Percentiles rank a stretch among this genome's conserved stretches.
These are phyloP conservation scores for Chionoecetes opilio DNA, from an alignment of 1,140 invertebrate genomes.

Conservation along the genomic window DNA sequence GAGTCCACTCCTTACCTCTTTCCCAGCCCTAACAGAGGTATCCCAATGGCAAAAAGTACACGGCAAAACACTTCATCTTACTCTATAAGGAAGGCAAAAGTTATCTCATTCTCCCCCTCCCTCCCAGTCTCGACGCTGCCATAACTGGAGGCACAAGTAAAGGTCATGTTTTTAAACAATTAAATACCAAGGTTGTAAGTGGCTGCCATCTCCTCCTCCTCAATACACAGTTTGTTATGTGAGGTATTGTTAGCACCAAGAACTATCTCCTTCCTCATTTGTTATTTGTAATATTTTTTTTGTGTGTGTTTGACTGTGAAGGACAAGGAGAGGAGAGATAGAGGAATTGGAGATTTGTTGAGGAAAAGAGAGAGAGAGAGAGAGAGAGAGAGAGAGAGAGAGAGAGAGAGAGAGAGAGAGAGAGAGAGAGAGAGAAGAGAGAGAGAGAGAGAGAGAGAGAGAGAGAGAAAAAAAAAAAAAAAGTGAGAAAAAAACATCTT, in stretches of 20 bases:
- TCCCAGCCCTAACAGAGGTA: too few relatives aligned
- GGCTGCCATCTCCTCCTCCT: not conserved
- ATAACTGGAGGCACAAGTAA: not conserved
- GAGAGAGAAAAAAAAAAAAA: not conserved
- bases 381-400: slow-evolving; percentile 42
- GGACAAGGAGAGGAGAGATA: not conserved
- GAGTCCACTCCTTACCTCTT: too few relatives aligned
- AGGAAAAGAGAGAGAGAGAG: slow-evolving; percentile 15
- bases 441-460: too few relatives aligned
- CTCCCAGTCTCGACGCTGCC: too few relatives aligned
- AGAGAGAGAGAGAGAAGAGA: slow-evolving; percentile 35
- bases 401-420: slow-evolving; percentile 42
- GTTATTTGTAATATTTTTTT: not conserved
- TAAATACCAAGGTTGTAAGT: not conserved
- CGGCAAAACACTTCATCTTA: too few relatives aligned
- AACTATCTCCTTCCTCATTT: not conserved
- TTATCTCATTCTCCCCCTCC: not conserved
- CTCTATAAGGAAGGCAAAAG: not conserved
- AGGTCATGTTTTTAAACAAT: not conserved
- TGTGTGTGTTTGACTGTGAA: not conserved
- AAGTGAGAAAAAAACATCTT: too few relatives aligned
- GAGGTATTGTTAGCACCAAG: not conserved
- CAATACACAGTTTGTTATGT: not conserved
- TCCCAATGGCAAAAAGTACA: too few relatives aligned
- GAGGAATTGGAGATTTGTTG: not conserved